A percentile compares a stretch with the other conserved stretches of the same genome.
These are phyloP conservation scores for Xylota segnis DNA, from an alignment of 2,888 invertebrate genomes.

Conservation along the genomic window DNA sequence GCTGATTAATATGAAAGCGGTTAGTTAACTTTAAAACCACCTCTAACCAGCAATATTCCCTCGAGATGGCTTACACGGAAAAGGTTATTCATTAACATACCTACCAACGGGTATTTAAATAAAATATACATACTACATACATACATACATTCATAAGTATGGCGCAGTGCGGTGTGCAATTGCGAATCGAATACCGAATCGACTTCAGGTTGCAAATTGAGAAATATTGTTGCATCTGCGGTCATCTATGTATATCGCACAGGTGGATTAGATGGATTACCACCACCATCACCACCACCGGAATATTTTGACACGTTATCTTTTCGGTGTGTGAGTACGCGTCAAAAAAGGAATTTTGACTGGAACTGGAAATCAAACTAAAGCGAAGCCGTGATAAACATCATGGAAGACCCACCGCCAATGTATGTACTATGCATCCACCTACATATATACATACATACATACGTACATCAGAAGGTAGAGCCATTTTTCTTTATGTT, in stretches of 20 bases:
- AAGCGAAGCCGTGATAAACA: conserved; percentile 50
- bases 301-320: conserved; percentile 6
- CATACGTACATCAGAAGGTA: conserved; percentile 4
- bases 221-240: conserved; percentile 48
- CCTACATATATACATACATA: no score
- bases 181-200: conserved; percentile 23
- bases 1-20: background rate
- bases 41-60: conserved; percentile 15
- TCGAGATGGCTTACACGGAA: conserved; percentile 19
- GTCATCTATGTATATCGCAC: conserved; percentile 23
- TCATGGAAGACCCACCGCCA: conserved; percentile 26
- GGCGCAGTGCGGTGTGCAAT: conserved; percentile 47
- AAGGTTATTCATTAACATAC: conserved; percentile 39
- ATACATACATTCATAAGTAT: background rate
- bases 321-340: background rate
- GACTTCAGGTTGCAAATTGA: conserved; percentile 17
- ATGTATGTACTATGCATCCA: no score
- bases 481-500: conserved; percentile 38
- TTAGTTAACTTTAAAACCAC: conserved; percentile 14
- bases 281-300: conserved; percentile 21
- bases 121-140: background rate
- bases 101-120: background rate
- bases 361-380: conserved; percentile 50
- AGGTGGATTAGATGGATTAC: conserved; percentile 34
- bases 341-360: conserved; percentile 33